Percentiles rank a stretch among this genome's conserved stretches.
Evolutionary conservation across 2,888 invertebrate species (phyloP).

Genomic region (Laothoe populi): DNA sequence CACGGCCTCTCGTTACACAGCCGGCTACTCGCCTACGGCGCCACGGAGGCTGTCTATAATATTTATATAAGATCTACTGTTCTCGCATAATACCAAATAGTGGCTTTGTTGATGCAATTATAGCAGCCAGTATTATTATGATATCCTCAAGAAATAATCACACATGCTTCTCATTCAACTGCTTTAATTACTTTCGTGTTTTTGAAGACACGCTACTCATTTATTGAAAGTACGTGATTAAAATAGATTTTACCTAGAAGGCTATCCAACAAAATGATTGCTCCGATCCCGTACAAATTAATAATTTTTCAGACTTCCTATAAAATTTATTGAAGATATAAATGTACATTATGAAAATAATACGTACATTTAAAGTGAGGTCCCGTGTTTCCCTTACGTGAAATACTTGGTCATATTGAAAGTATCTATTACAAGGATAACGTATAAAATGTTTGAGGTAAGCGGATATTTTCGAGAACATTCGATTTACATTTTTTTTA

Average conservation of each 20-base stretch:
- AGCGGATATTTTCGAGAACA: not conserved
- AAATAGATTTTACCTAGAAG: slow-evolving; percentile 32
- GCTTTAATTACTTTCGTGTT: no score
- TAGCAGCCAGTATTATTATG: no score
- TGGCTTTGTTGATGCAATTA: no score
- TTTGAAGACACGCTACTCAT: slow-evolving; percentile 18
- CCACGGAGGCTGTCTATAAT: no score
- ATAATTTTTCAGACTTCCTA: slow-evolving; percentile 4
- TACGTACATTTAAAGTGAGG: not conserved
- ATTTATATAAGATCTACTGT: no score
- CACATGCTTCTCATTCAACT: no score
- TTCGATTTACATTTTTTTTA: not conserved
- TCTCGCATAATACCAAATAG: no score
- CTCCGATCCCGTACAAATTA: slow-evolving; percentile 16
- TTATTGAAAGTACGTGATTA: slow-evolving; percentile 32
- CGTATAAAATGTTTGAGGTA: not conserved
- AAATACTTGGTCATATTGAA: not conserved
- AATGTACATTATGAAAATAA: not conserved
- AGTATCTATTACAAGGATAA: slow-evolving; percentile 6
- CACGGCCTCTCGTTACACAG: no score
- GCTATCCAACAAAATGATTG: slow-evolving; percentile 29
- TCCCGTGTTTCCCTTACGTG: not conserved
- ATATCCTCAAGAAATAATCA: no score
- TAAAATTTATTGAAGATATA: not conserved
- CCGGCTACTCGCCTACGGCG: no score